Evolutionary conservation across 2,113 vertebrate genomes (phyloP).

Genomic region (Carassius auratus): DNA sequence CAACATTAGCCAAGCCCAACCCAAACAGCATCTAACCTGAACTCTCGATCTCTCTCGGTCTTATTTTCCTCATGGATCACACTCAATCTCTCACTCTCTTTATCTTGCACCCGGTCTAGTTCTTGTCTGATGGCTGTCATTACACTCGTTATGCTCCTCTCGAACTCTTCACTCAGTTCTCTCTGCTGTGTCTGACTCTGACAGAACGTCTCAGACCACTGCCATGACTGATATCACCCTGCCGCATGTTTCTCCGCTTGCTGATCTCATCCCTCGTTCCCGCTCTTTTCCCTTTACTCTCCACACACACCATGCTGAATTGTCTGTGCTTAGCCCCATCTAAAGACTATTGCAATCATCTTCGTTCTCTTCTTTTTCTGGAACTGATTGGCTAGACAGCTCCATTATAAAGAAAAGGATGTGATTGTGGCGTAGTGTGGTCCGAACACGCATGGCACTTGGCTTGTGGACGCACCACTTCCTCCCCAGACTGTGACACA

Average conservation of each 20-base stretch:
- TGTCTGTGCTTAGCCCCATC: slow-evolving; percentile 55
- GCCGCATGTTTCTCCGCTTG: neutral
- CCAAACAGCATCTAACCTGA: neutral
- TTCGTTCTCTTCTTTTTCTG: slow-evolving; percentile 49
- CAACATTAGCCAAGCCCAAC: neutral
- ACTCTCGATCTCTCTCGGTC: slow-evolving; percentile 20
- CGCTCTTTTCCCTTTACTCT: neutral
- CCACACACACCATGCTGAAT: neutral
- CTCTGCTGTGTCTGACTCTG: slow-evolving; percentile 38
- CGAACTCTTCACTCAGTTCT: slow-evolving; percentile 8
- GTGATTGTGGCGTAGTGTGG: slow-evolving; percentile 62
- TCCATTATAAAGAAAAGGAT: slow-evolving; percentile 71
- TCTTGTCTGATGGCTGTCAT: slow-evolving; percentile 6
- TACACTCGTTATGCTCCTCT: slow-evolving; percentile 33
- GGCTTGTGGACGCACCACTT: slow-evolving; percentile 48
- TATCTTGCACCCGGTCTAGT: slow-evolving; percentile 20
- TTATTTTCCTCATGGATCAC: slow-evolving; percentile 6
- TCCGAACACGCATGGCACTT: slow-evolving; percentile 54
- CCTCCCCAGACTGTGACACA: no score
- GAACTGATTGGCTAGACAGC: slow-evolving; percentile 71
- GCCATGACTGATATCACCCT: slow-evolving; percentile 39
- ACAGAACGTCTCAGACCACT: slow-evolving; percentile 16
- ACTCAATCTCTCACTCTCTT: slow-evolving; percentile 17
- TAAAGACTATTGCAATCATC: slow-evolving; percentile 55
- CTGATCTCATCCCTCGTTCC: slow-evolving; percentile 1